Conservation (phyloP, 2,888 invertebrate species). For the Carabus problematicus region DNA sequence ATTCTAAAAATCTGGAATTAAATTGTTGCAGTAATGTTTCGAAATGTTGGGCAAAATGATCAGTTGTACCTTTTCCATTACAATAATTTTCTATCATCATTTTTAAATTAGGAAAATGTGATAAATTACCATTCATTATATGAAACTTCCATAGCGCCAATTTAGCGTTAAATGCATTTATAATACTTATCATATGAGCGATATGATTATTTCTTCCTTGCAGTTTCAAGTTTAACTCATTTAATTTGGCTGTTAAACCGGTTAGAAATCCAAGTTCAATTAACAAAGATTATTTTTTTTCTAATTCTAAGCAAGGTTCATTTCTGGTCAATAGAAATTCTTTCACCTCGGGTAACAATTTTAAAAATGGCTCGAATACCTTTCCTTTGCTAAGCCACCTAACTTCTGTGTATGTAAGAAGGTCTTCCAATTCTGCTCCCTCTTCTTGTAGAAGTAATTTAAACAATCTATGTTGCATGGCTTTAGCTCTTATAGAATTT, state of each 20-base stretch:
- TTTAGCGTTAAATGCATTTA: conserved; percentile 44
- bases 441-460: conserved; percentile 43
- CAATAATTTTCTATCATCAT: too few relatives aligned
- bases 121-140: conserved; percentile 45
- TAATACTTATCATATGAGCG: too few relatives aligned
- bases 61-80: too few relatives aligned
- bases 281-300: conserved; percentile 44
- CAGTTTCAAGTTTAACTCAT: too few relatives aligned
- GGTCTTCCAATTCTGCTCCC: conserved; percentile 44
- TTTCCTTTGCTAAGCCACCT: conserved; percentile 45
- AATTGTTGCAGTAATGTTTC: too few relatives aligned
- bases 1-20: too few relatives aligned
- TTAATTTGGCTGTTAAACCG: too few relatives aligned
- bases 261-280: conserved; percentile 45
- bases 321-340: conserved; percentile 40
- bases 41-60: too few relatives aligned
- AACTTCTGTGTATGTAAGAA: too few relatives aligned
- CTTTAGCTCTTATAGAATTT: conserved; percentile 44
- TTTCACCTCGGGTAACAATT: conserved; percentile 44
- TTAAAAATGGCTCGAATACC: conserved; percentile 43
- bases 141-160: conserved; percentile 44
- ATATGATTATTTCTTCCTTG: too few relatives aligned
- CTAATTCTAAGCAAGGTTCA: conserved; percentile 44
- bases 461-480: conserved; percentile 43
- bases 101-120: conserved; percentile 43